Conservation (phyloP, 2,113 vertebrate species). For the Nematolebias whitei region DNA sequence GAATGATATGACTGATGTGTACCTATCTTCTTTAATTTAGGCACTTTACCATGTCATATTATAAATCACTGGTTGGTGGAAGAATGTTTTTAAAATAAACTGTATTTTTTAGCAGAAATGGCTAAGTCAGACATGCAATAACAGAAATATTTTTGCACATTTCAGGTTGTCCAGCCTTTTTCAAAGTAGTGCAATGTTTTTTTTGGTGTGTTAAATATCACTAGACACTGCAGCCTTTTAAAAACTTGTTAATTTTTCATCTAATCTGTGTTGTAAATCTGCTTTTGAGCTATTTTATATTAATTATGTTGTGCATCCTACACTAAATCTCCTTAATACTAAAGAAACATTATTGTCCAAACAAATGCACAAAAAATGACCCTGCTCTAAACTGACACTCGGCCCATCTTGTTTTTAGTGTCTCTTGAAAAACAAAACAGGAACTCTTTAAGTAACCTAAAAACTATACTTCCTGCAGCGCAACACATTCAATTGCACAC, state of each 20-base stretch:
- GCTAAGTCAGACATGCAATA: slow-evolving; percentile 3
- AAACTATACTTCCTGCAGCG: slow-evolving; percentile 67
- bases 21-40: slow-evolving; percentile 2
- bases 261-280: no score
- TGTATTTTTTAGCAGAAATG: slow-evolving; percentile 3
- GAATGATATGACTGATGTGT: not conserved
- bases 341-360: slow-evolving; percentile 35
- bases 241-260: no score
- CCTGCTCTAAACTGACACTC: slow-evolving; percentile 27
- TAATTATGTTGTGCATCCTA: no score
- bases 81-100: not conserved
- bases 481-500: slow-evolving; percentile 75
- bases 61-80: not conserved
- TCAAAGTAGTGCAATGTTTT: no score
- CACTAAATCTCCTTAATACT: not conserved
- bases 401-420: slow-evolving; percentile 33
- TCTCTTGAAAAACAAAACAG: slow-evolving; percentile 57
- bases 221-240: no score
- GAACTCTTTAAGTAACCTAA: slow-evolving; percentile 63
- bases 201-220: no score
- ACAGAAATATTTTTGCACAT: no score
- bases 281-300: no score
- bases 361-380: slow-evolving; percentile 45
- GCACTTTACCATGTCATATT: slow-evolving; percentile 4
- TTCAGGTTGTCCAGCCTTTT: no score